phyloP scores from a whole-genome alignment of 2,797 vertebrate species.

The Orientallactaga sibirica region DNA sequence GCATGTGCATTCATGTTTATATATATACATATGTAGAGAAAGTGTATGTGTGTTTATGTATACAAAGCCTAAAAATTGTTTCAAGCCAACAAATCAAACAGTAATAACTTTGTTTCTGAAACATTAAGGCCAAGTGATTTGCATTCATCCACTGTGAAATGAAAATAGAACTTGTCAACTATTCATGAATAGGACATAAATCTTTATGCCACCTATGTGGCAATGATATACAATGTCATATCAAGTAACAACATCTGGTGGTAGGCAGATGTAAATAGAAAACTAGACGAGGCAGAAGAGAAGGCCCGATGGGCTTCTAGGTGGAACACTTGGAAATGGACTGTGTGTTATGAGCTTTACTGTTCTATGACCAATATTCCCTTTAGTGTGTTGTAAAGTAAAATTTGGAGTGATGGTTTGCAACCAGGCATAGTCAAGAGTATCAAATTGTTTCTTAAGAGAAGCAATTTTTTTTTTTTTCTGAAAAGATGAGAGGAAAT shows the following conservation, averaged over 20 bases:
- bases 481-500: slow-evolving; percentile 58
- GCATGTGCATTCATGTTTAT: not conserved
- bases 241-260: slow-evolving; percentile 75
- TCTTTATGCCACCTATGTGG: slow-evolving; percentile 80
- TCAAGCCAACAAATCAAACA: slow-evolving; percentile 60
- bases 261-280: slow-evolving; percentile 79
- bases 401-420: slow-evolving; percentile 60
- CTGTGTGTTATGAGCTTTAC: slow-evolving; percentile 61
- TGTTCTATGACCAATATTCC: slow-evolving; percentile 34
- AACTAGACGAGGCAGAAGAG: slow-evolving; percentile 64
- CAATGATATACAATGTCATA: slow-evolving; percentile 74
- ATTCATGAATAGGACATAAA: slow-evolving; percentile 81
- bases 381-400: slow-evolving; percentile 55
- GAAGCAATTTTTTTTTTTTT: slow-evolving; percentile 27
- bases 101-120: slow-evolving; percentile 82
- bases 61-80: slow-evolving; percentile 59
- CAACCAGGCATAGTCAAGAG: slow-evolving; percentile 53
- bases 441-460: slow-evolving; percentile 57
- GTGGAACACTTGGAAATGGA: slow-evolving; percentile 73
- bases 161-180: slow-evolving; percentile 83
- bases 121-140: slow-evolving; percentile 77
- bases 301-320: slow-evolving; percentile 62
- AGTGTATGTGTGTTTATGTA: not conserved
- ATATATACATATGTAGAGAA: not conserved
- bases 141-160: slow-evolving; percentile 80